Conservation (phyloP, 1,140 invertebrate species). For the Wiebesia pumilae region DNA sequence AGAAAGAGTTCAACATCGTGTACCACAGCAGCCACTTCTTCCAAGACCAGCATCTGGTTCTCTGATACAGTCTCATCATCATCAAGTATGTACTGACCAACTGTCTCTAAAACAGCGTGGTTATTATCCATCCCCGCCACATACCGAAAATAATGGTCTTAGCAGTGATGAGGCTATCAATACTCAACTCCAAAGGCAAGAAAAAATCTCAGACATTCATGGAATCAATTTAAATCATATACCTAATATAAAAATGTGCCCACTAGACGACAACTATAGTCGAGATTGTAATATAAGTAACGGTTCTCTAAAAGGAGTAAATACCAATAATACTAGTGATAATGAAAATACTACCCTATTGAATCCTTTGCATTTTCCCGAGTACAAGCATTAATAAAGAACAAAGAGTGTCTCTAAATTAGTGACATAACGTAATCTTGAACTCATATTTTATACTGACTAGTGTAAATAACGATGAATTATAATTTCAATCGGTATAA, state of each 20-base stretch:
- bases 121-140: constrained; percentile 68
- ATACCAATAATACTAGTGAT: constrained; percentile 72
- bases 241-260: constrained; percentile 72
- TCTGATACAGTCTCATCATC: constrained; percentile 52
- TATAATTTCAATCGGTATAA: constrained; percentile 51
- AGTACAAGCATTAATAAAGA: constrained; percentile 76
- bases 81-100: constrained; percentile 21
- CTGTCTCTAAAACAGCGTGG: constrained; percentile 41
- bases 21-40: constrained; percentile 62
- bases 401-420: constrained; percentile 71
- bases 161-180: constrained; percentile 64
- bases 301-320: constrained; percentile 69
- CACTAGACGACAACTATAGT: constrained; percentile 73
- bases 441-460: constrained; percentile 74
- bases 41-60: constrained; percentile 68
- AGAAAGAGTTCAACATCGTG: constrained; percentile 81
- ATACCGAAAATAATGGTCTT: constrained; percentile 64
- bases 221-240: constrained; percentile 71
- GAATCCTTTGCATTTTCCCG: constrained; percentile 73
- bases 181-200: constrained; percentile 69
- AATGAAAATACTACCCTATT: constrained; percentile 74
- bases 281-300: constrained; percentile 75
- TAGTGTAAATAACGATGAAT: constrained; percentile 74
- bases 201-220: constrained; percentile 67
- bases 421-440: constrained; percentile 71